Base-by-base conservation (phyloP, 2,888 invertebrate genomes). In the Papilio elwesi region DNA sequence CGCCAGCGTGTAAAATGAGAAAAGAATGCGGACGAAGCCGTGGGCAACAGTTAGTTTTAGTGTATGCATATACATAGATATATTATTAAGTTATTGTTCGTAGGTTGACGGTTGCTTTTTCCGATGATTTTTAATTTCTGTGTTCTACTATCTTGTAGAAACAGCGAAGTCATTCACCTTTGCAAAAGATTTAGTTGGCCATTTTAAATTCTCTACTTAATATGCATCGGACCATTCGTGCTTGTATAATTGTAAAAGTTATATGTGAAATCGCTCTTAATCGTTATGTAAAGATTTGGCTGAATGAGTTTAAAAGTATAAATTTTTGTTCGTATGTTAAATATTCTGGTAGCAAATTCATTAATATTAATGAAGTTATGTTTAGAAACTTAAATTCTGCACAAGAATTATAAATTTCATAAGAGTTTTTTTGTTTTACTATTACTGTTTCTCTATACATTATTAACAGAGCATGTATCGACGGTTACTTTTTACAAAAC, bases 141-240 rank as follows among this genome's bases (percentile, higher is more conserved):
- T 26, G 26, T 4, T 26, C 26, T 26, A 1, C 26, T 2, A 26
- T 26, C 12, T 36, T 11, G 6, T 55, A 12, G 36, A 26, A 57
- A 57, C 36, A 53, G 16, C 16, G 15, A 55, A 55, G 57, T 57
- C 57, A 57, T 36, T 57, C 36, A 57, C 15, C 26, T 26, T 57
- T 57, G 36, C 57, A 26, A 57, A 57, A 8, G 26, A 57, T 57
- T 57, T n/a, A 51, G 51, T 13, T 51, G 13, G n/a, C 0, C 26
- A 51, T 66, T 66, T 26, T 26, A 26, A 51, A 12, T n/a, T 36
- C 51, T 66, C 57, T 52, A 15, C 65, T 66, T 66, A 66, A 36
- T 66, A 66, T 66, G 16, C 65, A 66, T 66, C 4, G 15, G 10
- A 26, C 48, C 16, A 49, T 49, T 38, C 65, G 65, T 52, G 51